A percentile compares a stretch with the other conserved stretches of the same genome.
phyloP scores from a whole-genome alignment of 2,888 invertebrate species.

The Hemicrepidius hirtus region DNA sequence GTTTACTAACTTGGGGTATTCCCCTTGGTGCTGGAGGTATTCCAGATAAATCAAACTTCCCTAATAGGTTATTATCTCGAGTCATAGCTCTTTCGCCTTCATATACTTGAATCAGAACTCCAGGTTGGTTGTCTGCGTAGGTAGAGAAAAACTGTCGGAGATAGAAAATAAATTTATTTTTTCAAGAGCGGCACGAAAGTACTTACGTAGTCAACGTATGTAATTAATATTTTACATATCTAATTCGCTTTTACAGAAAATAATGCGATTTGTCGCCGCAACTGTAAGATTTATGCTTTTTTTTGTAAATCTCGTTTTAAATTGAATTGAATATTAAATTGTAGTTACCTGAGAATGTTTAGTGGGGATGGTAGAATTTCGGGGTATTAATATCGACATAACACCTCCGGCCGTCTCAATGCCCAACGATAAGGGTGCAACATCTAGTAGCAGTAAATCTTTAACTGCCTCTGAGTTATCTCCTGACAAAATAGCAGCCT shows the following conservation, averaged over 20 bases:
- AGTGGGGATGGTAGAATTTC: slow-evolving; percentile 80
- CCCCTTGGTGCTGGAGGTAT: slow-evolving; percentile 79
- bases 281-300: too few species aligned
- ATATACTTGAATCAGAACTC: slow-evolving; percentile 76
- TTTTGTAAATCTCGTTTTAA: background rate
- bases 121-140: slow-evolving; percentile 81
- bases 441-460: slow-evolving; percentile 80
- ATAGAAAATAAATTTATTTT: too few species aligned
- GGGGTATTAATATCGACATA: slow-evolving; percentile 80
- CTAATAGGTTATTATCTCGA: slow-evolving; percentile 78
- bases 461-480: slow-evolving; percentile 75
- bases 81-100: slow-evolving; percentile 79
- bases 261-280: too few species aligned
- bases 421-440: slow-evolving; percentile 79
- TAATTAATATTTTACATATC: too few species aligned
- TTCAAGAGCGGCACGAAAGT: background rate
- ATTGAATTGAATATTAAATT: background rate
- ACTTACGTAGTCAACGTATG: too few species aligned
- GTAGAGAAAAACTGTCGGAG: slow-evolving; percentile 75
- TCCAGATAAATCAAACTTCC: slow-evolving; percentile 80
- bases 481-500: slow-evolving; percentile 77
- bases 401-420: slow-evolving; percentile 84
- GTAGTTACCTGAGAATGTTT: slow-evolving; percentile 74
- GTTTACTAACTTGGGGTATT: slow-evolving; percentile 71
- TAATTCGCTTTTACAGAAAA: too few species aligned